A percentile compares a stretch with the other conserved stretches of the same genome.
These are phyloP conservation scores for Poicephalus meyeri DNA, from an alignment of 2,113 vertebrate species.

Conservation along the genomic window DNA sequence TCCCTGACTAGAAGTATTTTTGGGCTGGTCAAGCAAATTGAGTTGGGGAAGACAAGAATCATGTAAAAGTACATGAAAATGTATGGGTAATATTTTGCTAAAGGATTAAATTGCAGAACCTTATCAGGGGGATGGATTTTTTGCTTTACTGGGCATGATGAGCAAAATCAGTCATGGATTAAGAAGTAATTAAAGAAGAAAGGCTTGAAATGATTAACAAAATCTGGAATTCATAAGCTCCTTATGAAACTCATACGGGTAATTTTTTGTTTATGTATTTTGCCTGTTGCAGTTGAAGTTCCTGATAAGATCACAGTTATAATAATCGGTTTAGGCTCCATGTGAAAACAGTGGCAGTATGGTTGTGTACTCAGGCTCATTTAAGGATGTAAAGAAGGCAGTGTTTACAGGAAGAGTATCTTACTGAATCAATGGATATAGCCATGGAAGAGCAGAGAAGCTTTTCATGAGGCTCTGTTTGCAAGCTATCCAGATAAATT, in stretches of 20 bases:
- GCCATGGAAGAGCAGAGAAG: not conserved
- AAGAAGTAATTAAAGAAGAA: conserved; percentile 34
- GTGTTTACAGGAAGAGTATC: not conserved
- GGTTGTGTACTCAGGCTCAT: not conserved
- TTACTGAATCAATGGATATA: not conserved
- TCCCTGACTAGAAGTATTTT: not conserved
- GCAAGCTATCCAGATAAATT: not conserved
- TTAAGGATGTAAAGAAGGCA: not conserved
- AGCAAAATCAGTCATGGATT: not conserved
- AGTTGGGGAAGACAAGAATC: not conserved
- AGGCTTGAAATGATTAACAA: not conserved
- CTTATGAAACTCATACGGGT: not conserved
- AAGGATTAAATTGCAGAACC: not conserved
- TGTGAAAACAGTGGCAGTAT: not conserved
- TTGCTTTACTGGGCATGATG: not conserved
- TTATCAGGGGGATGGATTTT: not conserved
- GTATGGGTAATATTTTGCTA: not conserved
- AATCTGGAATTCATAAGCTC: not conserved
- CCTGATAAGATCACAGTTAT: not conserved
- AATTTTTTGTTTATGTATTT: not conserved
- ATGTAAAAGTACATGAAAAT: not conserved
- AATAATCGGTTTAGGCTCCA: not conserved
- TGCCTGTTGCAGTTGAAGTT: not conserved
- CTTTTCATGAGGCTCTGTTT: not conserved
- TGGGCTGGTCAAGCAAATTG: not conserved